Conservation (phyloP, 2,888 invertebrate species). For the Thymelicus acteon region DNA sequence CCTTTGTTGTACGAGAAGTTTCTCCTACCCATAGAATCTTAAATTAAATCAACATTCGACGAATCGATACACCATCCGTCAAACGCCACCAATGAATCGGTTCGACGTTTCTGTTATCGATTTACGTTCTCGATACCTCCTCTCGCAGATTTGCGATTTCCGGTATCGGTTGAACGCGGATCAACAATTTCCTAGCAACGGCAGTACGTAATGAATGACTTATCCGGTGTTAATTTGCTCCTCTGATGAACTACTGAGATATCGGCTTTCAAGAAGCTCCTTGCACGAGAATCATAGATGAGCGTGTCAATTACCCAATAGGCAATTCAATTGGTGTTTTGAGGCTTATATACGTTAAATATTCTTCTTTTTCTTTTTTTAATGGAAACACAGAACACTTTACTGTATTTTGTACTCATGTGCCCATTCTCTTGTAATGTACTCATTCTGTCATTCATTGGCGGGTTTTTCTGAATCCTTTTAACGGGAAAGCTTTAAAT, state of each 20-base stretch:
- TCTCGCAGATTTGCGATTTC: constrained; percentile 68
- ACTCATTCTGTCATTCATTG: too few relatives aligned
- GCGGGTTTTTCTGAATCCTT: too few relatives aligned
- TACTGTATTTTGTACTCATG: too few relatives aligned
- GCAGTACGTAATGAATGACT: constrained; percentile 56
- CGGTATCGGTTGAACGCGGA: constrained; percentile 59
- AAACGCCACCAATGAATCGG: not conserved
- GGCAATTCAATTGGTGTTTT: not conserved
- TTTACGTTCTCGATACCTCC: constrained; percentile 66
- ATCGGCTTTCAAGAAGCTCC: constrained; percentile 1
- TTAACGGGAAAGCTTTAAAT: too few relatives aligned
- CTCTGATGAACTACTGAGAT: constrained; percentile 10
- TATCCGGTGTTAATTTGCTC: constrained; percentile 62
- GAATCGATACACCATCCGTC: not conserved
- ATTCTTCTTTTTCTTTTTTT: too few relatives aligned
- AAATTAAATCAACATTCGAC: not conserved
- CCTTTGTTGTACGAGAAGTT: too few relatives aligned
- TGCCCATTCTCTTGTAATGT: too few relatives aligned
- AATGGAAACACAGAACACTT: too few relatives aligned
- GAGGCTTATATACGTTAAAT: not conserved
- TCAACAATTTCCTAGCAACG: constrained; percentile 65
- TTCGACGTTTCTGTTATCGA: constrained; percentile 27
- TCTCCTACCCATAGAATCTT: not conserved
- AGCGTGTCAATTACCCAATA: not conserved
- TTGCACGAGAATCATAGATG: not conserved